Percentiles rank a stretch among this genome's conserved stretches.
These are phyloP conservation scores for Archips crataeganus DNA, from an alignment of 2,888 invertebrate species.

Conservation along the genomic window DNA sequence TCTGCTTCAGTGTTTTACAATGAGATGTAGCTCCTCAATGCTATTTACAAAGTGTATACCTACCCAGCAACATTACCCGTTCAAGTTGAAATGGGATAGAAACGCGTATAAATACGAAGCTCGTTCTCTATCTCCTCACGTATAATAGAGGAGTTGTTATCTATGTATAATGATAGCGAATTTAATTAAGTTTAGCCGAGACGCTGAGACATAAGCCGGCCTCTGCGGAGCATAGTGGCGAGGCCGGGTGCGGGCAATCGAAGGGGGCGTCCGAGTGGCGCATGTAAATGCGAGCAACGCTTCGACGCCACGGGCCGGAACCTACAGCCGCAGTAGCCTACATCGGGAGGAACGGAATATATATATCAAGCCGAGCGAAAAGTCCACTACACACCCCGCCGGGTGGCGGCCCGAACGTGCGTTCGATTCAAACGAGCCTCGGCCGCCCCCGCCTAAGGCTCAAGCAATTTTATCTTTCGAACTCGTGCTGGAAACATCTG, in stretches of 20 bases:
- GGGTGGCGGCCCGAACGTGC: conserved; percentile 80
- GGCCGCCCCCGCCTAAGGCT: conserved; percentile 62
- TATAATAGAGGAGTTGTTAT: conserved; percentile 36
- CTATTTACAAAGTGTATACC: neutral
- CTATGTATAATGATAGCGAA: conserved; percentile 51
- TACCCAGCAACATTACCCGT: neutral
- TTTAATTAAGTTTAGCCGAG: conserved; percentile 71
- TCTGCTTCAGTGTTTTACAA: too few relatives aligned
- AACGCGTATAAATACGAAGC: conserved; percentile 12
- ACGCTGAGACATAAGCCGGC: conserved; percentile 55
- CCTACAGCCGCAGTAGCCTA: conserved; percentile 76
- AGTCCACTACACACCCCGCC: conserved; percentile 82
- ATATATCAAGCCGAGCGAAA: conserved; percentile 84
- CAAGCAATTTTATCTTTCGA: conserved; percentile 60
- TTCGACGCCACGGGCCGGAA: conserved; percentile 62
- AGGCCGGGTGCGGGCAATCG: conserved; percentile 45
- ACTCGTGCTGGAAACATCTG: conserved; percentile 47
- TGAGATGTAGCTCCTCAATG: neutral
- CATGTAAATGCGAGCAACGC: conserved; percentile 75
- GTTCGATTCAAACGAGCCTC: conserved; percentile 83
- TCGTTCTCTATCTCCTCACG: conserved; percentile 31
- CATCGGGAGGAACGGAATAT: conserved; percentile 83
- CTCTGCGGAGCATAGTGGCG: conserved; percentile 44
- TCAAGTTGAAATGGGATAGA: neutral
- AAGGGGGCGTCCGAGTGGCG: conserved; percentile 62